Evolutionary conservation across 2,888 invertebrate species (phyloP).

Genomic region (Drosophila parthenogenetica): DNA sequence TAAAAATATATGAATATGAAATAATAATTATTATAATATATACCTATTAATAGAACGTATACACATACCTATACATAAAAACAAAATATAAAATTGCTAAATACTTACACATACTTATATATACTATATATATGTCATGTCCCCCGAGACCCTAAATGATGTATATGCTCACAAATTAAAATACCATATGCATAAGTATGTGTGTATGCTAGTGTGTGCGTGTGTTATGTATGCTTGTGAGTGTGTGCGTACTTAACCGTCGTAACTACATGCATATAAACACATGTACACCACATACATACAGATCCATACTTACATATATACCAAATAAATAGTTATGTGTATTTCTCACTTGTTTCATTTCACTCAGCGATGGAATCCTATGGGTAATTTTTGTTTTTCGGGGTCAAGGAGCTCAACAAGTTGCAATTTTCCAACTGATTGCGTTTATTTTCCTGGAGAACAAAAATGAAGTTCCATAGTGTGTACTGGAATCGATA

Average conservation of each 20-base stretch:
- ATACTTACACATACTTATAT: conserved; percentile 31
- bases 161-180: conserved; percentile 29
- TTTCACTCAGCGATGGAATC: background rate
- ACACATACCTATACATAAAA: conserved; percentile 22
- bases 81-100: background rate
- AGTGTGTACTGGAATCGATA: no score
- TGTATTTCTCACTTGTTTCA: conserved; percentile 45
- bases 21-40: conserved; percentile 6
- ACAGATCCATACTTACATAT: conserved; percentile 42
- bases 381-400: background rate
- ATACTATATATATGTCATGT: conserved; percentile 43
- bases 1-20: conserved; percentile 11
- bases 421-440: conserved; percentile 1
- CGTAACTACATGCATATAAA: conserved; percentile 39
- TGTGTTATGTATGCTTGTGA: conserved; percentile 3
- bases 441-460: no score
- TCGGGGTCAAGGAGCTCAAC: background rate
- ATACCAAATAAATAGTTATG: conserved; percentile 73
- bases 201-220: conserved; percentile 9
- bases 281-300: conserved; percentile 25
- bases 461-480: no score
- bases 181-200: conserved; percentile 13
- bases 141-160: conserved; percentile 26
- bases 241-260: conserved; percentile 6
- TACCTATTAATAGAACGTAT: conserved; percentile 25